A percentile compares a stretch with the other conserved stretches of the same genome.
Evolutionary conservation across 2,797 vertebrate genomes (phyloP).

Genomic region (Clarias fuscus): DNA sequence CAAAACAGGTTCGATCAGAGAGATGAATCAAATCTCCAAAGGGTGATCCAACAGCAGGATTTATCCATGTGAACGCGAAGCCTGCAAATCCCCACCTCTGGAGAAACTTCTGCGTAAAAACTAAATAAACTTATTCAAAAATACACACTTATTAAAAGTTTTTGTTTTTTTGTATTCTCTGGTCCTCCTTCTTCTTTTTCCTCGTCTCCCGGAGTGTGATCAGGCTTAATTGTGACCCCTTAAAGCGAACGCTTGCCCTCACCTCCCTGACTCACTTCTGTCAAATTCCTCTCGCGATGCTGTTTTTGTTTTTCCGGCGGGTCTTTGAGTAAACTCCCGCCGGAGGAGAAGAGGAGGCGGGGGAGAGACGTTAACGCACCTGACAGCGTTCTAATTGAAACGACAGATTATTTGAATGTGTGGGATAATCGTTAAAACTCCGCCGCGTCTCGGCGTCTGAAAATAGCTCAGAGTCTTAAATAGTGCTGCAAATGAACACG

Average conservation of each 20-base stretch:
- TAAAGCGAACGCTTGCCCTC: slow-evolving; percentile 75
- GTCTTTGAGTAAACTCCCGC: slow-evolving; percentile 80
- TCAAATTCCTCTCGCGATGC: slow-evolving; percentile 79
- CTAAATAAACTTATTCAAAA: background rate
- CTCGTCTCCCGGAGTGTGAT: slow-evolving; percentile 71
- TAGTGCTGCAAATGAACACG: slow-evolving; percentile 23
- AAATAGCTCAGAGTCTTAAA: slow-evolving; percentile 55
- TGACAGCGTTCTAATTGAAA: slow-evolving; percentile 83
- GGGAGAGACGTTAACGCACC: slow-evolving; percentile 68
- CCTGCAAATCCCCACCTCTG: background rate
- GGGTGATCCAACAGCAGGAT: background rate
- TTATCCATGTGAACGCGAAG: background rate
- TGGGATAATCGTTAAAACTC: slow-evolving; percentile 81
- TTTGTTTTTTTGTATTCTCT: background rate
- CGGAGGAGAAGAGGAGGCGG: slow-evolving; percentile 71
- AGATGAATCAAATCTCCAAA: background rate
- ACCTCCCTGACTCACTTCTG: slow-evolving; percentile 82
- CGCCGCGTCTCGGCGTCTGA: slow-evolving; percentile 64
- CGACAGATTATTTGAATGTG: slow-evolving; percentile 86
- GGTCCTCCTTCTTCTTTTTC: background rate
- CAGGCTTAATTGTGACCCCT: slow-evolving; percentile 82
- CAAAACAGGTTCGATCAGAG: slow-evolving; percentile 50
- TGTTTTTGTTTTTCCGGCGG: slow-evolving; percentile 72
- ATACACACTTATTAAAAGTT: background rate
- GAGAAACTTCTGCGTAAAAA: background rate